Base-by-base conservation (phyloP, 2,797 vertebrate genomes). In the Hemibagrus guttatus region DNA sequence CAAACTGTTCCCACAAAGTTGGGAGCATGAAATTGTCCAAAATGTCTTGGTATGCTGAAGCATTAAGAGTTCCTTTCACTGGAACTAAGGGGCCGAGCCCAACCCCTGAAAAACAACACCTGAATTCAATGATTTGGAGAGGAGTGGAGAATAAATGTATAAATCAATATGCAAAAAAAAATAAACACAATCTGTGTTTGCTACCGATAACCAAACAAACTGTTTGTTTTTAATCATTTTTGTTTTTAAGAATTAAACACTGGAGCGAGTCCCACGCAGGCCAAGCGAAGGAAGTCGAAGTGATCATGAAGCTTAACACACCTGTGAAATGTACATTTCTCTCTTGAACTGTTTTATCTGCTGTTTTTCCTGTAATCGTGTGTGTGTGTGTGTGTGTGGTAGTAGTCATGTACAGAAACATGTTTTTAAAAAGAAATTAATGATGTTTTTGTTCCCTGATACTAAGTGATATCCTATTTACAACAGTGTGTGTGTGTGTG, bases 271-370 rank as follows among this genome's bases (percentile, higher is more conserved):
- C 97, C 96, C 84, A 97, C 97, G 90, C 98, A 99, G 95, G 97
- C 98, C 91, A 99, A 99, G 95, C 94, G 97, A 96, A 99, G 98
- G 96, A 99, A 99, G 96, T 99, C 98, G 91, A 99, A 99, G 96
- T 99, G 93, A 95, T 93, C 92, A 91, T 89, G 94, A 95, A 94
- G 85, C 94, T 92, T 89, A 92, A 91, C 92, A 95, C 95, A 96
- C 95, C 94, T 96, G 95, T 97, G 94, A 95, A 96, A 94, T 97
- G 97, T 97, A 97, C 95, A 97, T 96, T 93, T 91, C 78, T 84
- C 83, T 81, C 91, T 96, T 97, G 95, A 97, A 97, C 95, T 94
- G 92, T 95, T 96, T 93, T 93, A 95, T 96, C 95, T 95, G 91
- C 96, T 95, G 93, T 93, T 93, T 94, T 92, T 92, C 92, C 91